phyloP scores from a whole-genome alignment of 2,888 invertebrate species.

The Mechanitis messenoides region DNA sequence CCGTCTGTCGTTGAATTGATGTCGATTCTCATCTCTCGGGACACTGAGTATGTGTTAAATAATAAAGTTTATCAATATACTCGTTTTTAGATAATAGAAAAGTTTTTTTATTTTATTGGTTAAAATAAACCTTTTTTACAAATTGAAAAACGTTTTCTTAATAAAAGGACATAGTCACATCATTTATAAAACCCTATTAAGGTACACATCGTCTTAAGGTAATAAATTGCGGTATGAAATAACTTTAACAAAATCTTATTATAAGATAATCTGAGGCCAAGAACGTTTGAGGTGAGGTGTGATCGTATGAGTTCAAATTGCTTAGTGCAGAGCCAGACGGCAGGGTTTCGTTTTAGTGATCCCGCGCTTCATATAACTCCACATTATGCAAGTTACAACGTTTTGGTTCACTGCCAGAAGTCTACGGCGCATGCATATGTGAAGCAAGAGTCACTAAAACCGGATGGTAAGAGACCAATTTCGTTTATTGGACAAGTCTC shows the following conservation, averaged over 20 bases:
- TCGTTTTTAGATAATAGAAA: neutral
- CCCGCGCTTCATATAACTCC: slow-evolving; percentile 60
- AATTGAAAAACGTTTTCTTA: too few relatives aligned
- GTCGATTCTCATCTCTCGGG: slow-evolving; percentile 63
- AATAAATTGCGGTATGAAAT: neutral
- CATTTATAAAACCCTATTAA: too few relatives aligned
- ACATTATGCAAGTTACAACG: slow-evolving; percentile 67
- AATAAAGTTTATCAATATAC: slow-evolving; percentile 11
- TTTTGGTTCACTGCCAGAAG: slow-evolving; percentile 71
- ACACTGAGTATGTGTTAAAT: slow-evolving; percentile 31
- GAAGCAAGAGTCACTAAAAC: slow-evolving; percentile 24
- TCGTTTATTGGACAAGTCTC: slow-evolving; percentile 19
- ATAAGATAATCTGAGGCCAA: slow-evolving; percentile 28
- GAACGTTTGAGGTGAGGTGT: slow-evolving; percentile 28
- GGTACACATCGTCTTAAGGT: neutral
- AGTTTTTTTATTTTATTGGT: neutral
- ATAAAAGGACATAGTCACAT: too few relatives aligned
- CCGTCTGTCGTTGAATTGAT: slow-evolving; percentile 71
- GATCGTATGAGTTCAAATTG: slow-evolving; percentile 49
- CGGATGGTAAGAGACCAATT: slow-evolving; percentile 19
- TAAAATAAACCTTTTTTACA: too few relatives aligned
- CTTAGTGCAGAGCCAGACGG: slow-evolving; percentile 53
- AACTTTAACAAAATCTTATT: slow-evolving; percentile 23
- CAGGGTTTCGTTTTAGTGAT: slow-evolving; percentile 42
- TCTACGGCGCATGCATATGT: slow-evolving; percentile 34